Evolutionary conservation across 2,113 vertebrate species (phyloP).

Genomic region (Pagrus major): DNA sequence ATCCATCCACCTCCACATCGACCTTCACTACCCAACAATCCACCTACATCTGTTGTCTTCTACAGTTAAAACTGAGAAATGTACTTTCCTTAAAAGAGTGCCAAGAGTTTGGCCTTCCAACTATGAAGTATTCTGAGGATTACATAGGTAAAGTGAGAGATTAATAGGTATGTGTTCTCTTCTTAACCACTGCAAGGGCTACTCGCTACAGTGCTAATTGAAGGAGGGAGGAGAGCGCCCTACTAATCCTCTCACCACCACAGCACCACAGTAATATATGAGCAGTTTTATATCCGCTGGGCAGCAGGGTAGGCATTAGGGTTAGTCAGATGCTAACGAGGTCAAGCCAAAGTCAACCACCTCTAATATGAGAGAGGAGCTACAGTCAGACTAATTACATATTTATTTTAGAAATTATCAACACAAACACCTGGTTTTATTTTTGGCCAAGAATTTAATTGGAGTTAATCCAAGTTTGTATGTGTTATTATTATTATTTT

Average conservation of each 20-base stretch:
- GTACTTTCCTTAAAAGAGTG: neutral
- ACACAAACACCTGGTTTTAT: slow-evolving; percentile 18
- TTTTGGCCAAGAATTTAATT: neutral
- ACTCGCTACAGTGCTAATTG: slow-evolving; percentile 43
- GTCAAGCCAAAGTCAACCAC: slow-evolving; percentile 27
- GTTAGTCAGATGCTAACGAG: slow-evolving; percentile 13
- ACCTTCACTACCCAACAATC: neutral
- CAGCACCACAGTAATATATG: slow-evolving; percentile 43
- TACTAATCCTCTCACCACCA: slow-evolving; percentile 52
- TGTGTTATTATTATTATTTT: slow-evolving; percentile 26
- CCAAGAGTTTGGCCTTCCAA: neutral
- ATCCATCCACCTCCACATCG: neutral
- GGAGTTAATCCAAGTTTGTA: neutral
- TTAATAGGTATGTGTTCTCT: slow-evolving; percentile 30
- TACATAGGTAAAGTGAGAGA: slow-evolving; percentile 4
- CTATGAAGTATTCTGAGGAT: neutral
- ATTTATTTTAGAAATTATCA: slow-evolving; percentile 15
- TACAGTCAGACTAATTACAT: slow-evolving; percentile 37
- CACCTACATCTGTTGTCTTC: neutral
- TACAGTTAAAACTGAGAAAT: neutral
- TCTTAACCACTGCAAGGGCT: slow-evolving; percentile 48
- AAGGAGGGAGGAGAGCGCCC: slow-evolving; percentile 29
- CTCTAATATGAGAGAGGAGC: slow-evolving; percentile 15
- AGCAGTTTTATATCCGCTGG: slow-evolving; percentile 63
- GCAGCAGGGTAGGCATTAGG: slow-evolving; percentile 46